These are phyloP conservation scores for Chrysogorgia sp. DNA, from an alignment of 92 coral and sea anemone species.

Conservation along the genomic window DNA sequence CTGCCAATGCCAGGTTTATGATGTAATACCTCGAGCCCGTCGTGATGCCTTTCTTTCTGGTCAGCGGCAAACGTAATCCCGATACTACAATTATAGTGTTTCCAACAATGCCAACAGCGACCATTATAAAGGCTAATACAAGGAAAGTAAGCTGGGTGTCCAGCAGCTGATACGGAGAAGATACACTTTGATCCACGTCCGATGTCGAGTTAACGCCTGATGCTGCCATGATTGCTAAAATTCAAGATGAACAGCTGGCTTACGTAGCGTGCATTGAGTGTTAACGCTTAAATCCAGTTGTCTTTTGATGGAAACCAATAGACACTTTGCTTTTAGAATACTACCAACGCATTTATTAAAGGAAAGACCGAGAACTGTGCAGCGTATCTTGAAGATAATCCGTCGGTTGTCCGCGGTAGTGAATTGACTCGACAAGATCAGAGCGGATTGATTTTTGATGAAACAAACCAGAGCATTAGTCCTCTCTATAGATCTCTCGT, in stretches of 20 bases:
- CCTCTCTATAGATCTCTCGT: neutral
- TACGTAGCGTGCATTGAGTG: no score
- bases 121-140: conserved; percentile 38
- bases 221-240: neutral
- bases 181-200: neutral
- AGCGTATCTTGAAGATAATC: no score
- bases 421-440: no score
- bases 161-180: neutral
- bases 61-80: conserved; percentile 33
- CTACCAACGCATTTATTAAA: neutral
- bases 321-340: no score
- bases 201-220: neutral
- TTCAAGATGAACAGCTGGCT: neutral
- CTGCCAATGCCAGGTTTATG: conserved; percentile 36
- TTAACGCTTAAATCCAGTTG: no score
- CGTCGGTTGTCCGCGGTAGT: no score
- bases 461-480: neutral
- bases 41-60: conserved; percentile 40
- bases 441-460: neutral
- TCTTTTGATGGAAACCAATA: no score
- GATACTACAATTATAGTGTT: conserved; percentile 20
- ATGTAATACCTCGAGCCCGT: conserved; percentile 39
- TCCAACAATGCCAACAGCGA: conserved; percentile 40
- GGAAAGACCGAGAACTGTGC: neutral
- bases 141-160: conserved; percentile 16